Base-by-base conservation (phyloP, 37 sponge, comb jelly and placozoan species). In the Axinella damicornis region DNA sequence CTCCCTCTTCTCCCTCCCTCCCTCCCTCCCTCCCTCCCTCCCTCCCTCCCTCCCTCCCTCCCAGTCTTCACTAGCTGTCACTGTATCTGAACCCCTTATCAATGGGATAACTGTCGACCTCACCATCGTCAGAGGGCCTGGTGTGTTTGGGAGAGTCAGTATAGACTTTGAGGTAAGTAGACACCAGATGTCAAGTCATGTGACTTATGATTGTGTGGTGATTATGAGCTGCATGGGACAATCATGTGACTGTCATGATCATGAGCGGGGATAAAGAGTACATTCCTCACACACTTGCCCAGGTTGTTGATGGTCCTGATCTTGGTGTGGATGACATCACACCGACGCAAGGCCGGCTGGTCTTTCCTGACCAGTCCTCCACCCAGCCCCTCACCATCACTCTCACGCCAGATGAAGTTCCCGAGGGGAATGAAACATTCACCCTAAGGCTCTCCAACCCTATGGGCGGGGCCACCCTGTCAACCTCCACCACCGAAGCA, bases 401-500 rank as follows among this genome's bases (percentile, higher is more conserved):
- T 0, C 27, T 92, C 17, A 54, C 74, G 16, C 67, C 89, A 6
- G 94, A 96, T 56, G 39, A 82, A 19, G 72, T 89, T 2, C 97
- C 97, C 18, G 94, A 94, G 65, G 32, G 76, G 15, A 59, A 74
- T n/a, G 97, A 94, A 59, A 28, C 70, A 0, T 96, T 91, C 40
- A 77, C 69, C 41, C 71, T 96, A 17, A 61, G 65, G 15, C 89
- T 96, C 17, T 63, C 67, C 9, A 82, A 61, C 22, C 89, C 86
- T 33, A 37, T 71, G 12, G 91, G 92, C 34, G 97, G 92, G 18
- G 97, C 84, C 40, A 34, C 60, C 9, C 78, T 93, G 12, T 86
- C 82, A 1, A 37, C 15, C 1, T 53, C 27, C 16, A 65, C 69
- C 32, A 89, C 80, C 24, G 34, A 72, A 20, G 68, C 92, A 12